These are phyloP conservation scores for Pandion haliaetus DNA, from an alignment of 2,113 vertebrate species.

Conservation along the genomic window DNA sequence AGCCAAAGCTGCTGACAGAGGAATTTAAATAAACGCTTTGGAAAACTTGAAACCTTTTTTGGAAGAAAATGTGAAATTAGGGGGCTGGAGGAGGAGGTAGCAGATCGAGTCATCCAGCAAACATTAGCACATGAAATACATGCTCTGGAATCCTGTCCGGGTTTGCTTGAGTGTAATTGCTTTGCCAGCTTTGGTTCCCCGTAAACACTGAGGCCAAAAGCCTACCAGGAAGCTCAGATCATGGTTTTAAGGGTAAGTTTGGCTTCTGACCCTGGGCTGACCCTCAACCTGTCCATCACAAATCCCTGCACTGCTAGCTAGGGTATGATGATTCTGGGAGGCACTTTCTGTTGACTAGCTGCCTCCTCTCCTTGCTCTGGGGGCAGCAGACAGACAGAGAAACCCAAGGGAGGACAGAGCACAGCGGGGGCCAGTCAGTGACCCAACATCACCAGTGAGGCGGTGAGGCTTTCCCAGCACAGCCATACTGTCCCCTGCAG, in stretches of 20 bases:
- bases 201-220: neutral
- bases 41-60: conserved; percentile 59
- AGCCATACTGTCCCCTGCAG: accelerated
- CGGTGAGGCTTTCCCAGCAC: neutral
- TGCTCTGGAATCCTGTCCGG: conserved; percentile 19
- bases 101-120: conserved; percentile 38
- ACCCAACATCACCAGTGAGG: neutral
- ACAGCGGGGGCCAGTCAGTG: neutral
- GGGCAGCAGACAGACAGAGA: neutral
- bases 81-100: neutral
- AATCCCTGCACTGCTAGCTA: neutral
- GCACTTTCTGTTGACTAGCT: neutral
- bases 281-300: accelerated
- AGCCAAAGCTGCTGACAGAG: neutral
- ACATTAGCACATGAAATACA: conserved; percentile 33
- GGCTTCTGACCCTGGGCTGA: neutral
- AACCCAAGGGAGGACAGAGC: neutral
- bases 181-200: neutral
- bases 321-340: neutral
- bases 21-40: conserved; percentile 41
- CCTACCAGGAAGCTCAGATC: neutral
- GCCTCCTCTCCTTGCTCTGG: neutral
- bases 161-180: neutral
- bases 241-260: neutral
- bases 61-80: conserved; percentile 55